These are phyloP conservation scores for Calosoma granatense DNA, from an alignment of 1,140 invertebrate genomes.

Conservation along the genomic window DNA sequence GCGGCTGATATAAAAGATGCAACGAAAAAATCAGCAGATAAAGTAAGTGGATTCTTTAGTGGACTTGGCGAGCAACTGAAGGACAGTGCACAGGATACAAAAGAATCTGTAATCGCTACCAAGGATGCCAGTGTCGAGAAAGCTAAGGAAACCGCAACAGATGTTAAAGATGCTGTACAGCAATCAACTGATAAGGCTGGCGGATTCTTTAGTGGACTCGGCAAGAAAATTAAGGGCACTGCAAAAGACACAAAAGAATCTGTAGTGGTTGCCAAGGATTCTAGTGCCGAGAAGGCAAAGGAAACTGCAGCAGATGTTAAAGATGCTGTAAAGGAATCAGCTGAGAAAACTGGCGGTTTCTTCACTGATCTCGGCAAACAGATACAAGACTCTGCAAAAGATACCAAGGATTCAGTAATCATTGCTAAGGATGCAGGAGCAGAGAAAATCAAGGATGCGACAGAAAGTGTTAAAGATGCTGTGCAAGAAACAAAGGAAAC, in stretches of 20 bases:
- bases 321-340: neutral
- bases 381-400: neutral
- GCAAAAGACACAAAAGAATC: neutral
- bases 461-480: no score
- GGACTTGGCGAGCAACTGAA: neutral
- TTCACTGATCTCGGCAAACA: neutral
- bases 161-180: neutral
- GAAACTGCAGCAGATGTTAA: neutral
- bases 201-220: neutral
- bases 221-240: neutral
- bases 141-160: neutral
- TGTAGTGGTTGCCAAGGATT: neutral
- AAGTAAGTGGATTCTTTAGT: neutral
- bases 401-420: neutral
- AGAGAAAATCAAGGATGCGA: neutral
- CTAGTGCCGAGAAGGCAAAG: neutral
- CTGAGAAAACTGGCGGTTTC: neutral
- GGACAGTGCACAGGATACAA: neutral
- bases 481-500: neutral
- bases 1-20: neutral
- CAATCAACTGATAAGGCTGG: neutral
- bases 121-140: conserved; percentile 7
- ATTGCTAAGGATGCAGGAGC: neutral
- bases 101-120: neutral
- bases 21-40: neutral